Conservation (phyloP, 2,888 invertebrate genomes). For the Acleris sparsana region DNA sequence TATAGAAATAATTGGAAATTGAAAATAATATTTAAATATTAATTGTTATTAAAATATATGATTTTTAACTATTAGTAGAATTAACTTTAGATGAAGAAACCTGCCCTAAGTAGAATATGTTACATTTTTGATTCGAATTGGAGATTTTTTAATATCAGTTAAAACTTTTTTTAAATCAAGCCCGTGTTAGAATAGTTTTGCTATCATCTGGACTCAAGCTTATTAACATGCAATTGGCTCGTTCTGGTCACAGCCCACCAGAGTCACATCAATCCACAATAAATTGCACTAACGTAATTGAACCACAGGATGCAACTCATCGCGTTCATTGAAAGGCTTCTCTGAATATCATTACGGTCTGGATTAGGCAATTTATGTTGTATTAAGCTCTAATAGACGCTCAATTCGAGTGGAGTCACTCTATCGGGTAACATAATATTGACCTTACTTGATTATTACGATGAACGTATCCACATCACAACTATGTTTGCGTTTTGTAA, state of each 20-base stretch:
- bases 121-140: too few species aligned
- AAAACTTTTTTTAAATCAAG: too few species aligned
- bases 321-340: conserved; percentile 70
- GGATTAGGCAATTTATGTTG: conserved; percentile 43
- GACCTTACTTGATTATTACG: conserved; percentile 53
- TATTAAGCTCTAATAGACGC: conserved; percentile 44
- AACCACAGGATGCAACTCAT: conserved; percentile 78
- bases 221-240: neutral
- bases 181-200: too few species aligned
- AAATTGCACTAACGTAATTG: conserved; percentile 71
- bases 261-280: conserved; percentile 61
- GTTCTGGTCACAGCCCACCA: conserved; percentile 31
- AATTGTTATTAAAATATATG: too few species aligned
- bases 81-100: too few species aligned
- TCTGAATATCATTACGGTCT: conserved; percentile 53
- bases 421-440: conserved; percentile 52
- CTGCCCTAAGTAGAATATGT: too few species aligned
- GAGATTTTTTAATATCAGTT: too few species aligned
- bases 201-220: neutral
- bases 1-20: too few species aligned
- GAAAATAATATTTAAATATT: too few species aligned
- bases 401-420: conserved; percentile 42
- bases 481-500: neutral
- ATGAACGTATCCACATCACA: conserved; percentile 49
- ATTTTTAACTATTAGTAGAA: too few species aligned